Conservation (phyloP, 2,113 vertebrate genomes). For the Edolisoma coerulescens region DNA sequence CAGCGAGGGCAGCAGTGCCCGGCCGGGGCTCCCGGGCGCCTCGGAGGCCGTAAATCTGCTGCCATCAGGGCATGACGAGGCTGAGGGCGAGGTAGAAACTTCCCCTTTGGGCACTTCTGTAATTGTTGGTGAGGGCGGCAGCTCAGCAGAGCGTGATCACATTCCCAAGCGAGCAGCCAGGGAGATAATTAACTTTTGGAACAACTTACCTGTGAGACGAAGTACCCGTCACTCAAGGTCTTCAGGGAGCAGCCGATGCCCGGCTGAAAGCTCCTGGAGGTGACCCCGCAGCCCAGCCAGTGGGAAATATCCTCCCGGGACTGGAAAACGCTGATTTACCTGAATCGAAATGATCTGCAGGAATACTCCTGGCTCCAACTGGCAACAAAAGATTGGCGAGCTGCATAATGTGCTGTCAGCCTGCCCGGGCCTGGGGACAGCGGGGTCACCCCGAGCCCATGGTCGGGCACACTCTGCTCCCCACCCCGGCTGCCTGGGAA, state of each 20-base stretch:
- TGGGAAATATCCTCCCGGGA: neutral
- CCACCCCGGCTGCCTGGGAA: neutral
- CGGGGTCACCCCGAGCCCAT: neutral
- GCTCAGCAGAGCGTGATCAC: slow-evolving; percentile 14
- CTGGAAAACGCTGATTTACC: slow-evolving; percentile 5
- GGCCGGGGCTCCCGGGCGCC: neutral
- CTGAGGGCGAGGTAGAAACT: slow-evolving; percentile 8
- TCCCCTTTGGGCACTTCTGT: slow-evolving; percentile 17
- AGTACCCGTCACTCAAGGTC: slow-evolving; percentile 23
- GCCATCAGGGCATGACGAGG: neutral
- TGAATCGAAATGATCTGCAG: neutral
- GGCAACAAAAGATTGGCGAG: neutral
- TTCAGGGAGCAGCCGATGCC: neutral
- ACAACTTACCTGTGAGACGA: slow-evolving; percentile 5
- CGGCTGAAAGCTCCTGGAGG: neutral
- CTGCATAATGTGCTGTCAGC: neutral
- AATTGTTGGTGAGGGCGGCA: slow-evolving; percentile 2
- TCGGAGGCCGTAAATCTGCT: neutral
- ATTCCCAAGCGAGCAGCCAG: slow-evolving; percentile 19
- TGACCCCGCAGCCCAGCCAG: slow-evolving; percentile 8
- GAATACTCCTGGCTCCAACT: neutral
- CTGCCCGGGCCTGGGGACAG: neutral
- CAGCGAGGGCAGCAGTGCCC: neutral
- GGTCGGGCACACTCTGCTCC: rapidly evolving
- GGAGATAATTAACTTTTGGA: slow-evolving; percentile 55